Evolutionary conservation across 2,797 vertebrate genomes (phyloP).

Genomic region (Hemibagrus guttatus): DNA sequence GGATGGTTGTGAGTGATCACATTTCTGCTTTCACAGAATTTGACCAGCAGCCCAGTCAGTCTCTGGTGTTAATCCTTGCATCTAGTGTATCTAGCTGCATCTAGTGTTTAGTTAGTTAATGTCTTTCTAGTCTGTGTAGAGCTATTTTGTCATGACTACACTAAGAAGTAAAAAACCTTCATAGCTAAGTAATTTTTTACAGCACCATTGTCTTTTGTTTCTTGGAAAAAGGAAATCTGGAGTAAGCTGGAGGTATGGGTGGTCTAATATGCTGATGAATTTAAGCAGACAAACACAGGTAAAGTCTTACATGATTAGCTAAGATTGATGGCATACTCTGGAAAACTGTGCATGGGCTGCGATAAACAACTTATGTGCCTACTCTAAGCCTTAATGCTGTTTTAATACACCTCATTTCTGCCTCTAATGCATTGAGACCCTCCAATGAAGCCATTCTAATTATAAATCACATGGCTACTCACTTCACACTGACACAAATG

Average conservation of each 20-base stretch:
- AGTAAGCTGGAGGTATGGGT: neutral
- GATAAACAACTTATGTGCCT: slow-evolving; percentile 12
- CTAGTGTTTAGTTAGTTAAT: neutral
- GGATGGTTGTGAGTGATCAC: neutral
- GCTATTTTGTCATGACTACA: neutral
- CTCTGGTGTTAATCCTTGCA: neutral
- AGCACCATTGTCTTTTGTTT: neutral
- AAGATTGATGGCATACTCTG: slow-evolving; percentile 20
- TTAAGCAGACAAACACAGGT: neutral
- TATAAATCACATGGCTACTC: slow-evolving; percentile 30
- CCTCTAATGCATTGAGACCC: slow-evolving; percentile 27
- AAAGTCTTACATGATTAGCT: slow-evolving; percentile 12
- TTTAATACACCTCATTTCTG: slow-evolving; percentile 34
- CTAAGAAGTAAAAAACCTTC: neutral
- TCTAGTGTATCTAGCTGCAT: neutral
- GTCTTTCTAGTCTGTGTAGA: neutral
- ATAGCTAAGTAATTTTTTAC: neutral
- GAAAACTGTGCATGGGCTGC: slow-evolving; percentile 2
- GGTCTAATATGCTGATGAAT: slow-evolving; percentile 1
- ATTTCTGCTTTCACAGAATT: neutral
- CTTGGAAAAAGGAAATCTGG: neutral
- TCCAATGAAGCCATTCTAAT: slow-evolving; percentile 25
- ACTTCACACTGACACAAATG: slow-evolving; percentile 15
- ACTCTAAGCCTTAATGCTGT: slow-evolving; percentile 22
- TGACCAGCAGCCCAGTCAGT: neutral